phyloP scores from a whole-genome alignment of 2,113 vertebrate genomes.

The Corythaeola cristata region DNA sequence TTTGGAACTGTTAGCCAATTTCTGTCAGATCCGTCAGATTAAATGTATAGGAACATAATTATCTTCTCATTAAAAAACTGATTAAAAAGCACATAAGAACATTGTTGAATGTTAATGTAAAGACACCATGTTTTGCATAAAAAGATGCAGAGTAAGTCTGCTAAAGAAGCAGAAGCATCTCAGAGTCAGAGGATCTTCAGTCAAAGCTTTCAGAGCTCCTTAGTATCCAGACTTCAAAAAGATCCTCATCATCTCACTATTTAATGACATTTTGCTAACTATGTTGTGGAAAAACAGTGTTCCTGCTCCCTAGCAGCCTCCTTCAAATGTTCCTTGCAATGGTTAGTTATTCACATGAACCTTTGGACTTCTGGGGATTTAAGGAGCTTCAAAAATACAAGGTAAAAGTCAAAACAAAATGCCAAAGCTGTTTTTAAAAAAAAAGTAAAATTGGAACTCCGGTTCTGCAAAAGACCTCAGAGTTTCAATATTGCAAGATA shows the following conservation, averaged over 20 bases:
- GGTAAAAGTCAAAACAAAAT: neutral
- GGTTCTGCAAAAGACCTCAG: neutral
- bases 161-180: neutral
- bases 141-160: neutral
- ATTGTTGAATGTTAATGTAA: slow-evolving; percentile 1
- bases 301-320: neutral
- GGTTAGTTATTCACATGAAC: neutral
- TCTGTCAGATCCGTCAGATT: slow-evolving; percentile 22
- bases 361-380: neutral
- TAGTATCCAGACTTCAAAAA: neutral
- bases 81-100: neutral
- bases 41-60: neutral
- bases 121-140: neutral
- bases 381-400: neutral
- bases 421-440: neutral
- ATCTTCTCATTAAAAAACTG: neutral
- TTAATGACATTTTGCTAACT: neutral
- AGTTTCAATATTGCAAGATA: neutral
- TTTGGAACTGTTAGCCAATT: neutral
- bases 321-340: neutral
- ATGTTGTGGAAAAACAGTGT: neutral
- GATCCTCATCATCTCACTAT: neutral
- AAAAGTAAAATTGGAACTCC: neutral
- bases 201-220: neutral
- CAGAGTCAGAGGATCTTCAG: neutral